Evolutionary conservation across 2,888 invertebrate genomes (phyloP).

Genomic region (Apamea crenata): DNA sequence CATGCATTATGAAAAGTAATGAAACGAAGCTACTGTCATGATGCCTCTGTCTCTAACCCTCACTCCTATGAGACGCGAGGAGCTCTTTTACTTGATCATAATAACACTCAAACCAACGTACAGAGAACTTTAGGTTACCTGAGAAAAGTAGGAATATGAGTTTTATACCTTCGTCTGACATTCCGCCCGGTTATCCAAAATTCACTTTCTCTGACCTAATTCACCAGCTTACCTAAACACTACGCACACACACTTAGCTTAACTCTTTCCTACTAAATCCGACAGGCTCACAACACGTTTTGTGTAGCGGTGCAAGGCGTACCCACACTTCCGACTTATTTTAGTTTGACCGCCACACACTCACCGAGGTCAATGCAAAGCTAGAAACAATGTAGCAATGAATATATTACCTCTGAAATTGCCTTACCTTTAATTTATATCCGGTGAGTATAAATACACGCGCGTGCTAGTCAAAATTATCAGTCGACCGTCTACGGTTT

Average conservation of each 20-base stretch:
- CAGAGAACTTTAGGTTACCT: background rate
- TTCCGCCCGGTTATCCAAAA: background rate
- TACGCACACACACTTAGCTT: background rate
- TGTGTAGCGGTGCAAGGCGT: conserved; percentile 1
- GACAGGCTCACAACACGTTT: background rate
- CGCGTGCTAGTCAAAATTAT: conserved; percentile 70
- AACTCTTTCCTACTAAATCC: background rate
- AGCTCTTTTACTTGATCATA: too few relatives aligned
- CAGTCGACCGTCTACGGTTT: conserved; percentile 75
- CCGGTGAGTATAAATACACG: conserved; percentile 87
- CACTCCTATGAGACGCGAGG: background rate
- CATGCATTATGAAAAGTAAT: background rate
- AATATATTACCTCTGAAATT: conserved; percentile 73
- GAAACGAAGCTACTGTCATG: background rate
- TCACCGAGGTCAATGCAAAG: conserved; percentile 86
- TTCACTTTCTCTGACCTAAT: conserved; percentile 6
- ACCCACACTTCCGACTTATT: conserved; percentile 50
- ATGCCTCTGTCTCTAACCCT: background rate
- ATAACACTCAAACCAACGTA: background rate
- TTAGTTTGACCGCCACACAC: conserved; percentile 79
- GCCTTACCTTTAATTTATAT: conserved; percentile 86
- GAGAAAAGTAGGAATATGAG: background rate
- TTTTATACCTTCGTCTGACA: background rate
- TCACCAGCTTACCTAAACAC: background rate
- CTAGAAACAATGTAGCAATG: conserved; percentile 79